A percentile compares a stretch with the other conserved stretches of the same genome.
These are phyloP conservation scores for Micronycteris hirsuta DNA, from an alignment of 2,113 vertebrate species.

Conservation along the genomic window DNA sequence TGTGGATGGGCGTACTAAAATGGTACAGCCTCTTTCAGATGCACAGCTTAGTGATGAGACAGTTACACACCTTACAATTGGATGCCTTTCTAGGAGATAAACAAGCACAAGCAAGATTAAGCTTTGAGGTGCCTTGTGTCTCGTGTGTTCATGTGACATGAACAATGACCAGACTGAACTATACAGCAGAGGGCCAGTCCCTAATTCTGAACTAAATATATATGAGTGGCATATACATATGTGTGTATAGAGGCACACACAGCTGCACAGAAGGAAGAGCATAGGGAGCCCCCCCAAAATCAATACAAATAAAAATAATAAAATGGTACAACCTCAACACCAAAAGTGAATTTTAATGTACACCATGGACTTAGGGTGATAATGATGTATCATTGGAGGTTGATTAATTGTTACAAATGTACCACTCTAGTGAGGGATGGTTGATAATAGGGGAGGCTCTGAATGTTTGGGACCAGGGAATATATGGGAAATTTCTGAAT, in stretches of 20 bases:
- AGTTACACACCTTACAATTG: neutral
- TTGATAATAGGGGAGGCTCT: neutral
- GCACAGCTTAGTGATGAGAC: neutral
- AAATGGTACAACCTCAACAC: neutral
- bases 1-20: neutral
- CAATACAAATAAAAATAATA: neutral
- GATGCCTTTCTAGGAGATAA: neutral
- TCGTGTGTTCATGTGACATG: neutral
- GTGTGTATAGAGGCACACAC: neutral
- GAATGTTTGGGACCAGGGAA: neutral
- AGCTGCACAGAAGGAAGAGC: neutral
- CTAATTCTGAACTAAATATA: neutral
- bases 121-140: neutral
- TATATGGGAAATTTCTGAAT: neutral
- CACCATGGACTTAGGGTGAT: neutral
- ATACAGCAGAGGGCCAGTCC: neutral
- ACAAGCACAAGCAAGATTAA: neutral
- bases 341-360: neutral
- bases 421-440: neutral
- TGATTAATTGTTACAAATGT: neutral
- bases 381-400: neutral
- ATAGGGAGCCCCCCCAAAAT: neutral
- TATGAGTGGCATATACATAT: neutral
- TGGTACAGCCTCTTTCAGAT: neutral
- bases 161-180: neutral